These are phyloP conservation scores for Oncorhynchus masou DNA, from an alignment of 2,113 vertebrate species.

Conservation along the genomic window DNA sequence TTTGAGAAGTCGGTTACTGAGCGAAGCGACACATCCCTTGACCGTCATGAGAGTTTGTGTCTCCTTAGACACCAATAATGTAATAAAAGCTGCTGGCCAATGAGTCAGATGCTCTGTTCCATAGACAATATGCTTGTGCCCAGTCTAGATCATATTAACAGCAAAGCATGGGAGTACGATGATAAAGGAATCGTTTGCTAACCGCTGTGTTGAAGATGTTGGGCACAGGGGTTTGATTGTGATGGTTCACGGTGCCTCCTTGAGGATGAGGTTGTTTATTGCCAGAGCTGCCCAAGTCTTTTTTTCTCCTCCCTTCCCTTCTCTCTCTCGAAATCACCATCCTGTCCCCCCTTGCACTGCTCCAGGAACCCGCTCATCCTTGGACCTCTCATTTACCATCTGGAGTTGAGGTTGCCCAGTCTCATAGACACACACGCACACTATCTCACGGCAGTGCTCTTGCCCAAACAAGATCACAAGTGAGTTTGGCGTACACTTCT, in stretches of 20 bases:
- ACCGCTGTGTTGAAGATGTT: conserved; percentile 47
- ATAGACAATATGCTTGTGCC: conserved; percentile 36
- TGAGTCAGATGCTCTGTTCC: conserved; percentile 48
- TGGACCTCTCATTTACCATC: conserved; percentile 45
- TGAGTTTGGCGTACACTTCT: conserved; percentile 36
- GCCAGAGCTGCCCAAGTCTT: conserved; percentile 37
- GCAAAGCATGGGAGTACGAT: conserved; percentile 33
- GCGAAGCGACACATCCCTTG: conserved; percentile 22
- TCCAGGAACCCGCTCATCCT: conserved; percentile 41
- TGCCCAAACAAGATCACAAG: conserved; percentile 37
- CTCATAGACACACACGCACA: conserved; percentile 4
- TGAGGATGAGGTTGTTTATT: conserved; percentile 61
- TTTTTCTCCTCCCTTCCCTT: conserved; percentile 8
- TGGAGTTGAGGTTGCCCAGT: conserved; percentile 27
- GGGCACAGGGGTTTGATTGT: conserved; percentile 32
- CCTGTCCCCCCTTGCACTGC: conserved; percentile 17
- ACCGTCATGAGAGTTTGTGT: conserved; percentile 29
- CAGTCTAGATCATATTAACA: conserved; percentile 46
- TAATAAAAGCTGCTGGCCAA: conserved; percentile 55
- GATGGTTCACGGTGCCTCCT: conserved; percentile 41
- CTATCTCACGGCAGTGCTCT: conserved; percentile 28
- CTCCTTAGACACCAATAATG: conserved; percentile 42
- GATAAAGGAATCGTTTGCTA: conserved; percentile 58
- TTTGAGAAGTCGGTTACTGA: conserved; percentile 36
- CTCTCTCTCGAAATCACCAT: conserved; percentile 11